Base-by-base conservation (phyloP, 1,140 invertebrate species). In the Drosophila jambulina region DNA sequence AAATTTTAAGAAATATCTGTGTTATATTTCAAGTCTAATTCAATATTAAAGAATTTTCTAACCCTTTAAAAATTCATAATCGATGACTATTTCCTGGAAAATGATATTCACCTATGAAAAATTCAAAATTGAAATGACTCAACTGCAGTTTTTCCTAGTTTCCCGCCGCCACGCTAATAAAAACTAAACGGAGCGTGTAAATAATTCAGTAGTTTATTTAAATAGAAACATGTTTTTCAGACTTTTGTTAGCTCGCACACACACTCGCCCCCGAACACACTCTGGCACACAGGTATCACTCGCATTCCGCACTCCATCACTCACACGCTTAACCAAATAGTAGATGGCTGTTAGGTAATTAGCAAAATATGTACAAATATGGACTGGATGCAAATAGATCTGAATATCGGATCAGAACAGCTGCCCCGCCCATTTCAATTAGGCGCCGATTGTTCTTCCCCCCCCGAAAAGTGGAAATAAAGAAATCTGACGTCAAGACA, bases 211-310 rank as follows among this genome's bases (percentile, higher is more conserved):
- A 90, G 85, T 83, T 90, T 85, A 90, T 85, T 90, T 90, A 85
- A 90, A 85, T 85, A 90, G 75, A 90, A 80, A 90, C 85, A 90
- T 90, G 86, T 90, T 90, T 90, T 90, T 90, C 85, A 90, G 85
- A 90, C 86, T 90, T 90, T 85, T 85, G 71, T 90, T 85, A 87
- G 29, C 53, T 53, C 57, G 59, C 61, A 56, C 68, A 60, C 49
- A 49, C 54, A 53, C 61, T 71, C 32, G 42, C 48, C 45, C 25
- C 27, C 29, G 53, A 45, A 61, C 54, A 59, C 78, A 51, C 38
- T 27, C 54, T 17, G 38, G 36, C 49, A 57, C 56, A 34, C 38
- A 15, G n/a, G n/a, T n/a, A n/a, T n/a, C 45, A 65, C 46, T 60
- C 67, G n/a, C 54, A 72, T 74, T 60, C 68, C 68, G 60, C 77